Percentiles rank a stretch among this genome's conserved stretches.
Conservation (phyloP, 2,888 invertebrate species). For the Ochropleura plecta region DNA sequence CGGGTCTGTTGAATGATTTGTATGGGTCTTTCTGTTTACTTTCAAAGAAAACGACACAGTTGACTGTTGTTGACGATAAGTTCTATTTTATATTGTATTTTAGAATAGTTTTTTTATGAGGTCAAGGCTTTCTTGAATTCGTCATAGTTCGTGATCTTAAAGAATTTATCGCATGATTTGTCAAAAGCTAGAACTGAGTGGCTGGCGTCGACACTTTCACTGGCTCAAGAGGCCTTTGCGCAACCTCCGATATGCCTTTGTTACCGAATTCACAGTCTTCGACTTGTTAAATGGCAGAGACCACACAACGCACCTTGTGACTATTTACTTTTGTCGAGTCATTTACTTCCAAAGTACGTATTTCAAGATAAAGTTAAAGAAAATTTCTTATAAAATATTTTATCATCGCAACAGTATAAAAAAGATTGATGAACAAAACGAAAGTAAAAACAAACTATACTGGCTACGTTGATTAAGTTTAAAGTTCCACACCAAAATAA, state of each 20-base stretch:
- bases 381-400: not conserved
- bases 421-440: no score
- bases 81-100: constrained; percentile 28
- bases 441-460: no score
- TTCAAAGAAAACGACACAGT: constrained; percentile 22
- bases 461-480: no score
- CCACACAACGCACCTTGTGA: constrained; percentile 40
- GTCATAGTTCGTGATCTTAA: constrained; percentile 49
- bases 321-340: constrained; percentile 42
- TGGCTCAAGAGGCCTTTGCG: constrained; percentile 70
- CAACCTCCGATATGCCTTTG: constrained; percentile 74
- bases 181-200: constrained; percentile 64
- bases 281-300: constrained; percentile 58
- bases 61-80: constrained; percentile 4
- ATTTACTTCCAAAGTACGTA: constrained; percentile 2
- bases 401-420: no score
- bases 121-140: constrained; percentile 50
- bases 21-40: constrained; percentile 18
- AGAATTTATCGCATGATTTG: constrained; percentile 65
- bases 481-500: no score
- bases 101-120: constrained; percentile 21
- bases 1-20: constrained; percentile 10
- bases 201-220: constrained; percentile 74
- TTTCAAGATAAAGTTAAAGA: constrained; percentile 9
- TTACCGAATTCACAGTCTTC: constrained; percentile 64